These are phyloP conservation scores for Urocolius indicus DNA, from an alignment of 2,113 vertebrate species.

Conservation along the genomic window DNA sequence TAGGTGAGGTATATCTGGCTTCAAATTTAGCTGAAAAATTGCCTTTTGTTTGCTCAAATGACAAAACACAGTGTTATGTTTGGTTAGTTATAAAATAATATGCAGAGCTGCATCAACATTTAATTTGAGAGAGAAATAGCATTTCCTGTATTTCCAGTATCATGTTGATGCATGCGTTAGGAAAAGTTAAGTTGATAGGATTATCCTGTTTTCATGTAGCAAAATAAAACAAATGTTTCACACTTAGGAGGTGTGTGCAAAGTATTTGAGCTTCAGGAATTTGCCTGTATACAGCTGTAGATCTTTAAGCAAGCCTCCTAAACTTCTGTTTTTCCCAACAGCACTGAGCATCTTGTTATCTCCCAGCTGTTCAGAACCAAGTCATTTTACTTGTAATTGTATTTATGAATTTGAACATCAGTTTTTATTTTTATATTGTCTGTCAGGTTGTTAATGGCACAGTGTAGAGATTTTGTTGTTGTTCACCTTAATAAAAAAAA, in stretches of 20 bases:
- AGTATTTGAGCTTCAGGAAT: background rate
- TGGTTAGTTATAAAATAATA: background rate
- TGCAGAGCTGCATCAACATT: background rate
- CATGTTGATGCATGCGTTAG: background rate
- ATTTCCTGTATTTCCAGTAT: background rate
- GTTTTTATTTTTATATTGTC: background rate
- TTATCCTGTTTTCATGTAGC: background rate
- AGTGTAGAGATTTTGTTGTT: background rate
- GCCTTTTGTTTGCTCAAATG: background rate
- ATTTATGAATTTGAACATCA: background rate
- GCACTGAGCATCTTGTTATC: background rate
- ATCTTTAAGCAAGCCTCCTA: background rate
- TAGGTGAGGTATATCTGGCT: background rate
- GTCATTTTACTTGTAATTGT: background rate
- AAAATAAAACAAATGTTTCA: background rate
- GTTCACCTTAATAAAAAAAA: background rate
- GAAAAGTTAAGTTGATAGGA: background rate
- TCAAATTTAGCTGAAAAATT: background rate
- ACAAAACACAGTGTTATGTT: background rate
- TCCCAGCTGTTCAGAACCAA: background rate
- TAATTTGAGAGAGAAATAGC: background rate
- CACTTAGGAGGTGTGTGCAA: accelerated
- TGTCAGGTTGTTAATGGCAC: background rate
- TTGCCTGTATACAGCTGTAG: background rate
- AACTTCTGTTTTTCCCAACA: background rate